Percentiles rank a stretch among this genome's conserved stretches.
Conservation (phyloP, 2,797 vertebrate species). For the Glossophaga mutica region DNA sequence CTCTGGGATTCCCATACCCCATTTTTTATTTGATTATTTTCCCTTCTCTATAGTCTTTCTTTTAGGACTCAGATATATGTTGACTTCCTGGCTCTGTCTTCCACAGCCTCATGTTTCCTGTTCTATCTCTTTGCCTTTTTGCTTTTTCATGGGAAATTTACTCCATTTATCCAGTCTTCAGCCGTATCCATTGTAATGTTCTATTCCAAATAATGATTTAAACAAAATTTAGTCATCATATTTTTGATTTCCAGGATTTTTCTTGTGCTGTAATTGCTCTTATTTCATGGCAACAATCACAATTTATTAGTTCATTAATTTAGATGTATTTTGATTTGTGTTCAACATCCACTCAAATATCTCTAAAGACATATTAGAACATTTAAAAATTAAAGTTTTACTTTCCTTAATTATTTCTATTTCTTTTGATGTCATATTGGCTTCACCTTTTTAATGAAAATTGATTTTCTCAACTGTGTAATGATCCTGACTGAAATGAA, state of each 20-base stretch:
- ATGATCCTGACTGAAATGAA: conserved; percentile 8
- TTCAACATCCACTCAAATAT: background rate
- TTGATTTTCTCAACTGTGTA: background rate
- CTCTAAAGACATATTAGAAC: background rate
- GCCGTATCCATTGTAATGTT: background rate
- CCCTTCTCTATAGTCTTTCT: background rate
- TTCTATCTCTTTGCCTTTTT: background rate
- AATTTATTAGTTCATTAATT: background rate
- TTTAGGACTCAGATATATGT: background rate
- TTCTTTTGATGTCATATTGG: conserved; percentile 35
- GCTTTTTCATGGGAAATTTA: background rate
- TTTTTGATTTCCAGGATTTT: conserved; percentile 32
- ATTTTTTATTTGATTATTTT: conserved; percentile 11
- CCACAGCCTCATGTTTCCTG: background rate
- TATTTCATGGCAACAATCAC: background rate
- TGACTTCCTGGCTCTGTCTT: background rate
- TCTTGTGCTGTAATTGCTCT: background rate
- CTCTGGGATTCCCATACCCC: background rate
- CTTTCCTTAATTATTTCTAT: conserved; percentile 7
- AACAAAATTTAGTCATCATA: background rate
- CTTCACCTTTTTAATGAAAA: background rate
- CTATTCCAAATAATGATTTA: background rate
- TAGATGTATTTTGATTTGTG: background rate
- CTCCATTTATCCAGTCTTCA: background rate
- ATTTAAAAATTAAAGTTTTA: background rate